These are phyloP conservation scores for Myathropa florea DNA, from an alignment of 2,888 invertebrate species.

Conservation along the genomic window DNA sequence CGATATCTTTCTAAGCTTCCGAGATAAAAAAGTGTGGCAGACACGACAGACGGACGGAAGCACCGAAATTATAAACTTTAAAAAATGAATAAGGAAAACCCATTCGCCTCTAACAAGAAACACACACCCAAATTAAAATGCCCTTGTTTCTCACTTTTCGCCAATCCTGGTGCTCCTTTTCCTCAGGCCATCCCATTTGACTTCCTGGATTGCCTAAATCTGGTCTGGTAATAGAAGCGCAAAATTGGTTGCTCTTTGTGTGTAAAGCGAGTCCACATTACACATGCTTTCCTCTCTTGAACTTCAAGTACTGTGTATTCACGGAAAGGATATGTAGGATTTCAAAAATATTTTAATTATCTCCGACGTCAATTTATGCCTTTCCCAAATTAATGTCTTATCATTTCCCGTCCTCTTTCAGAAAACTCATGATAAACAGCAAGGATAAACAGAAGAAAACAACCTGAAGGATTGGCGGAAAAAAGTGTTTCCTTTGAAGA, in stretches of 20 bases:
- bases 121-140: no score
- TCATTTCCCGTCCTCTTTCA: background rate
- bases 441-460: background rate
- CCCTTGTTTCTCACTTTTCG: no score
- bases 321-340: background rate
- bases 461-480: background rate
- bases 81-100: no score
- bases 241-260: background rate
- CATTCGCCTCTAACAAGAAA: no score
- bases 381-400: background rate
- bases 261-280: background rate
- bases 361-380: background rate
- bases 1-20: no score
- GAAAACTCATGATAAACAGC: background rate
- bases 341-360: background rate
- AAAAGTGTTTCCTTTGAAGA: constrained; percentile 18
- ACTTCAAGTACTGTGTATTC: background rate
- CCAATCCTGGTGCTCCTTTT: no score
- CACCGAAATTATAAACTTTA: no score
- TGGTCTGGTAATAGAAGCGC: background rate
- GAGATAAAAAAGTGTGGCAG: no score
- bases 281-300: background rate
- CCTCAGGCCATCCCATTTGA: no score
- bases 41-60: no score
- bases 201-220: background rate